A percentile compares a stretch with the other conserved stretches of the same genome.
phyloP scores from a whole-genome alignment of 2,888 invertebrate genomes.

The Brachynemurus nebulosus region DNA sequence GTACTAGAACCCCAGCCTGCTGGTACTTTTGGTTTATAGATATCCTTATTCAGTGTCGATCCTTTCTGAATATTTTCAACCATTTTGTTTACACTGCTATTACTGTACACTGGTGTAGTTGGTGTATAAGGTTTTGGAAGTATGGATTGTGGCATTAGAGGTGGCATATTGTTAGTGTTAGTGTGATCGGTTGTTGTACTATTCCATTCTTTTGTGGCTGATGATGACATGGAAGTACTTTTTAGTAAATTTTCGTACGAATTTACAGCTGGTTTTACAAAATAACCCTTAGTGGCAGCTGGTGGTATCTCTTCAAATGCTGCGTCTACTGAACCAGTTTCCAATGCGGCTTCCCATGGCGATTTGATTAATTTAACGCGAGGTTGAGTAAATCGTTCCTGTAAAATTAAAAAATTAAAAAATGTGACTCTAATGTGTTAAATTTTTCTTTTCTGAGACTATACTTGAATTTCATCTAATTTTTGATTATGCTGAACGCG shows the following conservation, averaged over 20 bases:
- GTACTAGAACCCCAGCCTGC: constrained; percentile 32
- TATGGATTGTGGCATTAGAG: constrained; percentile 15
- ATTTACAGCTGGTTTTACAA: constrained; percentile 28
- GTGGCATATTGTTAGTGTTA: constrained; percentile 25
- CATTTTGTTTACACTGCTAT: constrained; percentile 30
- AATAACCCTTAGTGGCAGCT: constrained; percentile 15
- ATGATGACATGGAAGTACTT: constrained; percentile 10
- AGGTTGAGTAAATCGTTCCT: constrained; percentile 43
- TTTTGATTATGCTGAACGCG: constrained; percentile 44
- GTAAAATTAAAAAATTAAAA: constrained; percentile 10
- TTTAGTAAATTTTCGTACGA: constrained; percentile 29
- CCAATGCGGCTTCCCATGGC: constrained; percentile 59
- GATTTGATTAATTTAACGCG: constrained; percentile 46
- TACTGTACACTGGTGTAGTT: constrained; percentile 31
- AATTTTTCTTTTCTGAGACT: background rate
- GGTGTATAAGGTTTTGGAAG: constrained; percentile 19
- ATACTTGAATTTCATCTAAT: constrained; percentile 43
- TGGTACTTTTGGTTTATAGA: constrained; percentile 35
- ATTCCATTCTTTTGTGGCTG: too few relatives aligned
- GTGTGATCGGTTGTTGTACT: constrained; percentile 18
- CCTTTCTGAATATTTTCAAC: constrained; percentile 31
- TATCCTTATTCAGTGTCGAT: constrained; percentile 26
- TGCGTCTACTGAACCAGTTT: constrained; percentile 52
- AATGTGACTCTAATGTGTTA: constrained; percentile 3
- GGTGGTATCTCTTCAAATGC: constrained; percentile 42